These are phyloP conservation scores for Pristionchus fissidentatus DNA, from an alignment of 2,888 invertebrate species.

Conservation along the genomic window DNA sequence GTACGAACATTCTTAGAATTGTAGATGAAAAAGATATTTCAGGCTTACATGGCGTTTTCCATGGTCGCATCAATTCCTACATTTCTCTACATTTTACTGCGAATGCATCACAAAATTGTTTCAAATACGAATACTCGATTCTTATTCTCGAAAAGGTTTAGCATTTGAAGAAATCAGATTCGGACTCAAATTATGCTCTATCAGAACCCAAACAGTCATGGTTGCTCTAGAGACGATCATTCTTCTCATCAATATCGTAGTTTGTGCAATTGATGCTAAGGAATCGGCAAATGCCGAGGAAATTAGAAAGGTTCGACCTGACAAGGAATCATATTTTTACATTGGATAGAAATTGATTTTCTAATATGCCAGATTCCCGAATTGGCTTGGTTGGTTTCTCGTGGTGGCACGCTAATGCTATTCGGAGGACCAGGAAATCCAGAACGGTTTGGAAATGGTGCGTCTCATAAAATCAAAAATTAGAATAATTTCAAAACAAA, in stretches of 20 bases:
- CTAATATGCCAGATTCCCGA: neutral
- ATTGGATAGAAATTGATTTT: too few species aligned
- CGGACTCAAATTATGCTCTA: neutral
- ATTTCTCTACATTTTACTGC: constrained; percentile 1
- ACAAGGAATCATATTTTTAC: neutral
- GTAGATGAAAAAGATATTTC: too few species aligned
- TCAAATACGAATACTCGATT: neutral
- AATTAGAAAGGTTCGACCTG: neutral
- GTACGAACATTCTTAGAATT: too few species aligned
- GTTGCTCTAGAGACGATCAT: neutral
- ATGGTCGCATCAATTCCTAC: constrained; percentile 26
- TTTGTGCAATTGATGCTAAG: neutral
- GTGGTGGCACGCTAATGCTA: constrained; percentile 9
- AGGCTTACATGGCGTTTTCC: constrained; percentile 12
- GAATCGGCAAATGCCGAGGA: neutral
- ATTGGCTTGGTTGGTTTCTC: neutral
- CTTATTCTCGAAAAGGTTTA: constrained; percentile 10
- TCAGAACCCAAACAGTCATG: neutral
- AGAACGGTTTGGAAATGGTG: neutral
- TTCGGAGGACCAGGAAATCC: neutral
- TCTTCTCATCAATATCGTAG: neutral
- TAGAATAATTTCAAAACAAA: too few species aligned
- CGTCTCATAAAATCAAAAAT: too few species aligned
- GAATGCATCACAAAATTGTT: constrained; percentile 14
- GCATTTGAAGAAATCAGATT: too few species aligned